Conservation (phyloP, 2,797 vertebrate genomes). For the Mormyrops attenuatus region DNA sequence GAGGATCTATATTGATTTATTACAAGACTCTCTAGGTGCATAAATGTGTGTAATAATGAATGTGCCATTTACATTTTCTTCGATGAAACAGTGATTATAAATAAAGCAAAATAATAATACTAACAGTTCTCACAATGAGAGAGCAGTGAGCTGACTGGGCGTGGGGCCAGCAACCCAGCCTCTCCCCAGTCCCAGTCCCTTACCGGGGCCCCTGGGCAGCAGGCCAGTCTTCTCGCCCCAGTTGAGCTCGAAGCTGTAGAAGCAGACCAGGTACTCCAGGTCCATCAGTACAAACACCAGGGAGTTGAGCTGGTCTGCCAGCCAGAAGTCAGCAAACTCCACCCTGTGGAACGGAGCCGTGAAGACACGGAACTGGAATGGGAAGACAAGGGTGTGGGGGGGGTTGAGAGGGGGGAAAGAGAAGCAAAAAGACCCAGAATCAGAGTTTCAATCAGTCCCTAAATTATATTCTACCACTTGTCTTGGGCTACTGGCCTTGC, state of each 20-base stretch:
- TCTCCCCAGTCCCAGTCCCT: background rate
- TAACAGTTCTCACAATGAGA: background rate
- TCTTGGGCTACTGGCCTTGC: background rate
- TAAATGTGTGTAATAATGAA: background rate
- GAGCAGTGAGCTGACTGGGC: background rate
- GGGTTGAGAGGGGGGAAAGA: background rate
- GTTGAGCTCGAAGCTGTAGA: slow-evolving; percentile 90
- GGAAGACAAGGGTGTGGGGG: background rate
- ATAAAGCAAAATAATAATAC: background rate
- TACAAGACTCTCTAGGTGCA: background rate
- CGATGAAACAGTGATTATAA: background rate
- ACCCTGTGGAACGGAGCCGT: slow-evolving; percentile 96
- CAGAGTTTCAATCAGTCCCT: background rate
- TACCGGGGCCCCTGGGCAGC: slow-evolving; percentile 43
- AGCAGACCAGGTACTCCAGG: slow-evolving; percentile 97
- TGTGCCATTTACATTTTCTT: background rate
- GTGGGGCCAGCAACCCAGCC: background rate
- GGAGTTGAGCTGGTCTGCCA: slow-evolving; percentile 97
- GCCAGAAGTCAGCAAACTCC: slow-evolving; percentile 98
- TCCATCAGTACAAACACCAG: slow-evolving; percentile 89
- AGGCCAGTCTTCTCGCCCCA: slow-evolving; percentile 70
- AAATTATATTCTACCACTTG: background rate
- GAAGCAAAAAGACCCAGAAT: background rate
- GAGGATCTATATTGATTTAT: background rate
- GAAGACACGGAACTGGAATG: slow-evolving; percentile 84